Evolutionary conservation across 2,113 vertebrate genomes (phyloP).

Genomic region (Cynopterus brachyotis): DNA sequence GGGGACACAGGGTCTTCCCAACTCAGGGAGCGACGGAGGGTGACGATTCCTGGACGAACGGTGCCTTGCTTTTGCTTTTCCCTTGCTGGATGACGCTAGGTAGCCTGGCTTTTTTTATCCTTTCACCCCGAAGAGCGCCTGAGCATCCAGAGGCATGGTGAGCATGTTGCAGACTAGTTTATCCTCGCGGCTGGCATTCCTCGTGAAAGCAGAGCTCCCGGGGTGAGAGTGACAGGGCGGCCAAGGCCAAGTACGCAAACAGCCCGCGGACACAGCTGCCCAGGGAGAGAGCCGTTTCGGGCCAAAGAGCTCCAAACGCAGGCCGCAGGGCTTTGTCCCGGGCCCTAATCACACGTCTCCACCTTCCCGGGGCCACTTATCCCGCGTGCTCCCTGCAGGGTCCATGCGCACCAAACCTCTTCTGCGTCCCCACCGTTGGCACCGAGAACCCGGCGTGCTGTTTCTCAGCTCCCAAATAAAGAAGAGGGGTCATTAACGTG

Average conservation of each 20-base stretch:
- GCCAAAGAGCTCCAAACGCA: background rate
- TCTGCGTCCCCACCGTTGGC: background rate
- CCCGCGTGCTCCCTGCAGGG: background rate
- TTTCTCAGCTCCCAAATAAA: background rate
- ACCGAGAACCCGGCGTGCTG: rapidly evolving
- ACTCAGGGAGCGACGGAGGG: conserved; percentile 28
- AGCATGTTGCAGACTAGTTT: background rate
- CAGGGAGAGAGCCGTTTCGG: rapidly evolving
- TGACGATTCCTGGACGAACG: background rate
- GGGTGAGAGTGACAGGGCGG: background rate
- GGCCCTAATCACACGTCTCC: background rate
- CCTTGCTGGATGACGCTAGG: background rate
- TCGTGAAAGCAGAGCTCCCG: background rate
- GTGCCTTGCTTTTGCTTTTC: conserved; percentile 63
- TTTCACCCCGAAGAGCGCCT: background rate
- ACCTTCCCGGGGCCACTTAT: background rate
- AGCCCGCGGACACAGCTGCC: background rate
- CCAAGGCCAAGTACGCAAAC: background rate
- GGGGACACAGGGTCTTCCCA: conserved; percentile 19
- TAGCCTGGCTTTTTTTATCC: background rate
- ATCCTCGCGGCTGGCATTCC: background rate
- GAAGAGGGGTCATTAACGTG: background rate
- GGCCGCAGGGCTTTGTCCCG: background rate
- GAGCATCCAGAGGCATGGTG: background rate
- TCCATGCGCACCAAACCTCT: background rate